Evolutionary conservation across 2,113 vertebrate genomes (phyloP).

Genomic region (Elachura formosa): DNA sequence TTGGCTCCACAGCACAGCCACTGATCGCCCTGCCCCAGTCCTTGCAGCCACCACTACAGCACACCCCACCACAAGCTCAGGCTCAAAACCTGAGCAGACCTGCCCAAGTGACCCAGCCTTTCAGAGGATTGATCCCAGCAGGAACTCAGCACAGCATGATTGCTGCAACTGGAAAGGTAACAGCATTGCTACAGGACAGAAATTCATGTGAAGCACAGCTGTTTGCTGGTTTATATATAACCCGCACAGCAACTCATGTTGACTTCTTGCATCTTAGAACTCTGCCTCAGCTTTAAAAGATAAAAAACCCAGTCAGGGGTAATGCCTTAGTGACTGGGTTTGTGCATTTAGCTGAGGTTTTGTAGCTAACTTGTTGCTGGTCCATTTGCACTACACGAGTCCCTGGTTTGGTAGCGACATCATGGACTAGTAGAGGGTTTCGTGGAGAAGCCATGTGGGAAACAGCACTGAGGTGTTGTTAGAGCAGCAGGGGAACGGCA

Average conservation of each 20-base stretch:
- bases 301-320: not conserved
- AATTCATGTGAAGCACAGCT: not conserved
- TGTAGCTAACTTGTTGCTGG: not conserved
- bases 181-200: not conserved
- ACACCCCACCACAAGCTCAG: slow-evolving; percentile 85
- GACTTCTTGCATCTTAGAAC: not conserved
- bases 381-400: not conserved
- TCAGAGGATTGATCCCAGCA: slow-evolving; percentile 86
- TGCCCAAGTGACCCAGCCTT: slow-evolving; percentile 85
- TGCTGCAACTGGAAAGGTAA: slow-evolving; percentile 87
- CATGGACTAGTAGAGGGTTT: not conserved
- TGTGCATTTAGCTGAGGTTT: not conserved
- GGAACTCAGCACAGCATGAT: slow-evolving; percentile 90
- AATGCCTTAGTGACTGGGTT: not conserved
- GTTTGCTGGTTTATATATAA: not conserved
- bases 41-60: slow-evolving; percentile 80
- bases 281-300: not conserved
- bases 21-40: slow-evolving; percentile 89
- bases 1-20: slow-evolving; percentile 91
- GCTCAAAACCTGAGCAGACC: slow-evolving; percentile 86
- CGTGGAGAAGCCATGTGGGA: not conserved
- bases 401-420: not conserved
- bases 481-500: not conserved
- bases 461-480: not conserved
- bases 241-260: rapidly evolving